These are phyloP conservation scores for Drosophila kepulauana DNA, from an alignment of 1,140 invertebrate genomes.

Conservation along the genomic window DNA sequence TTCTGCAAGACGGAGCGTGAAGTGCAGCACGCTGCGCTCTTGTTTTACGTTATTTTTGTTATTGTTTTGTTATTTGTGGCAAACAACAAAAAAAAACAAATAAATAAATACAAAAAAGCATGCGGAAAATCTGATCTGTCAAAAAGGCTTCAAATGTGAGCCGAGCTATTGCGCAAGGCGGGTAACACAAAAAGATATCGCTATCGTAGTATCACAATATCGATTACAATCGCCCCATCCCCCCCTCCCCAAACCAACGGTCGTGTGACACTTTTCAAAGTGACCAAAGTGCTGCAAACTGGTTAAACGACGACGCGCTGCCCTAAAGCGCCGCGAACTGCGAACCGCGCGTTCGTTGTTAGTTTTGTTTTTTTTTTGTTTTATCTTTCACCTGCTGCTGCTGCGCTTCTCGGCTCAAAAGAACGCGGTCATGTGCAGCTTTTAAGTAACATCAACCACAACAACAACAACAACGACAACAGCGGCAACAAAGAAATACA, in stretches of 20 bases:
- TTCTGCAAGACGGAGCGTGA: constrained; percentile 82
- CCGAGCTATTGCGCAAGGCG: constrained; percentile 38
- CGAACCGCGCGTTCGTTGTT: not conserved
- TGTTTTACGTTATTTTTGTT: constrained; percentile 52
- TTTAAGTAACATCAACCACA: not conserved
- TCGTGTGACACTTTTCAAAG: constrained; percentile 43
- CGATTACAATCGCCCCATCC: constrained; percentile 8
- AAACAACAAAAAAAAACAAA: not conserved
- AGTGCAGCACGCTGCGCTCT: constrained; percentile 56
- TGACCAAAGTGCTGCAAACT: constrained; percentile 42
- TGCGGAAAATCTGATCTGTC: constrained; percentile 59
- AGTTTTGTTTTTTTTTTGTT: not conserved
- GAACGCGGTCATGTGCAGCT: constrained; percentile 46
- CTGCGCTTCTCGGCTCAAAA: constrained; percentile 5
- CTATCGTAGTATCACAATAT: constrained; percentile 19
- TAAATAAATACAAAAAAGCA: constrained; percentile 29
- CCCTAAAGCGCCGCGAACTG: constrained; percentile 30
- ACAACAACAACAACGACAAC: not conserved
- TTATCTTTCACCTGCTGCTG: constrained; percentile 22
- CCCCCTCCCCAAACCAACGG: not conserved
- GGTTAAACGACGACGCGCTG: constrained; percentile 34
- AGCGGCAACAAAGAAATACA: not conserved
- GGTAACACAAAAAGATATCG: constrained; percentile 5
- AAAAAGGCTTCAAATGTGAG: not conserved
- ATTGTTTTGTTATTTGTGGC: constrained; percentile 47